phyloP scores from a whole-genome alignment of 2,888 invertebrate genomes.

The Cantharis rufa region DNA sequence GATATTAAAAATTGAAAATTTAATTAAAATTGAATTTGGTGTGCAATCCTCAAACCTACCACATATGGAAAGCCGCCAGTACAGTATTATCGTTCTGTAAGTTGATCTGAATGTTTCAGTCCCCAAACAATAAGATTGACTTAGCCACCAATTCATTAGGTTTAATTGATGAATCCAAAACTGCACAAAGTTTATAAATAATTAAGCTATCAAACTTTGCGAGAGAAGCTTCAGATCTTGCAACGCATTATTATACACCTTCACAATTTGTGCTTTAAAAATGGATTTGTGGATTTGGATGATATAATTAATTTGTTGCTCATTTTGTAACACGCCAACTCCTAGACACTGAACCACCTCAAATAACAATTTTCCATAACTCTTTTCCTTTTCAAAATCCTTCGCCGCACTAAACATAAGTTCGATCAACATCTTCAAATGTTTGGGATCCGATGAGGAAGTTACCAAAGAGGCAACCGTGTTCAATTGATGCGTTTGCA shows the following conservation, averaged over 20 bases:
- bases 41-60: no score
- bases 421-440: slow-evolving; percentile 12
- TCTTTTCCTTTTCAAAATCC: slow-evolving; percentile 26
- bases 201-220: slow-evolving; percentile 1
- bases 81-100: no score
- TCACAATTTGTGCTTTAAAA: slow-evolving; percentile 15
- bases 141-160: no score
- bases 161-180: no score
- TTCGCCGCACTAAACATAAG: slow-evolving; percentile 19
- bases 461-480: background rate
- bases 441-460: background rate
- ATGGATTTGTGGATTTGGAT: slow-evolving; percentile 16
- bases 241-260: slow-evolving; percentile 8
- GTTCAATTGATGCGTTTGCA: slow-evolving; percentile 11
- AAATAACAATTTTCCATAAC: slow-evolving; percentile 29
- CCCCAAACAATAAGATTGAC: no score
- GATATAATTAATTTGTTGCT: slow-evolving; percentile 13
- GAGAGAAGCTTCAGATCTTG: slow-evolving; percentile 5
- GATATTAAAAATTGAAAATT: no score
- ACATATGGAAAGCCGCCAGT: no score
- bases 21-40: no score
- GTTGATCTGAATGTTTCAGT: no score
- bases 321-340: slow-evolving; percentile 6
- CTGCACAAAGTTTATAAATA: no score
- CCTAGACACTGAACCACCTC: slow-evolving; percentile 21